Percentiles rank a stretch among this genome's conserved stretches.
Conservation (phyloP, 1,140 invertebrate species). For the Paraescarpia echinospica region DNA sequence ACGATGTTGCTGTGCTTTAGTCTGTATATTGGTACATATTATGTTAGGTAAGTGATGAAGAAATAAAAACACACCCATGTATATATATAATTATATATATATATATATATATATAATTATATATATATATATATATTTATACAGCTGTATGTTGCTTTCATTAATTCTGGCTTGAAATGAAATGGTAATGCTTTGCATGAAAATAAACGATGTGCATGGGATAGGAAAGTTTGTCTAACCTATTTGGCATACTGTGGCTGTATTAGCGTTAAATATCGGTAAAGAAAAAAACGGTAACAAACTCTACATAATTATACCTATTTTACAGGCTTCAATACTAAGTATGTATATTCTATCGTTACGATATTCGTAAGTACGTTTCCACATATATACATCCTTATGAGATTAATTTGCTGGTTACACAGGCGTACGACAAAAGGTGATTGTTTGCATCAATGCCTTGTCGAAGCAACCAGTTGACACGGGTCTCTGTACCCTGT, state of each 20-base stretch:
- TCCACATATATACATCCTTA: background rate
- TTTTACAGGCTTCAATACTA: background rate
- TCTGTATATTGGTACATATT: too few species aligned
- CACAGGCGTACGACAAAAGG: background rate
- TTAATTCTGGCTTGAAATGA: background rate
- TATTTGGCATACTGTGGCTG: background rate
- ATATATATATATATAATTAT: background rate
- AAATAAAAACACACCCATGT: too few species aligned
- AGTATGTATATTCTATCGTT: background rate
- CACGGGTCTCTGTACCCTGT: conserved; percentile 23
- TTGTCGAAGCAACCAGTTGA: background rate
- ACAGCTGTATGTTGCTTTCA: background rate
- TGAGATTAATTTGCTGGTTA: background rate
- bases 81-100: background rate
- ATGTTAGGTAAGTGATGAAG: too few species aligned
- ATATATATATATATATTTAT: background rate
- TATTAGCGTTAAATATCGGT: background rate
- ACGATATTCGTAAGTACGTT: background rate
- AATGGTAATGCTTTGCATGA: background rate
- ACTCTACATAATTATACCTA: background rate
- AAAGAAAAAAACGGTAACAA: background rate
- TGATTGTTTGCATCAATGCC: conserved; percentile 12
- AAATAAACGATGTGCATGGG: background rate
- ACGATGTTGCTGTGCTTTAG: too few species aligned
- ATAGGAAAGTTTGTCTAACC: background rate